Base-by-base conservation (phyloP, 2,797 vertebrate genomes). In the Anas bernieri region DNA sequence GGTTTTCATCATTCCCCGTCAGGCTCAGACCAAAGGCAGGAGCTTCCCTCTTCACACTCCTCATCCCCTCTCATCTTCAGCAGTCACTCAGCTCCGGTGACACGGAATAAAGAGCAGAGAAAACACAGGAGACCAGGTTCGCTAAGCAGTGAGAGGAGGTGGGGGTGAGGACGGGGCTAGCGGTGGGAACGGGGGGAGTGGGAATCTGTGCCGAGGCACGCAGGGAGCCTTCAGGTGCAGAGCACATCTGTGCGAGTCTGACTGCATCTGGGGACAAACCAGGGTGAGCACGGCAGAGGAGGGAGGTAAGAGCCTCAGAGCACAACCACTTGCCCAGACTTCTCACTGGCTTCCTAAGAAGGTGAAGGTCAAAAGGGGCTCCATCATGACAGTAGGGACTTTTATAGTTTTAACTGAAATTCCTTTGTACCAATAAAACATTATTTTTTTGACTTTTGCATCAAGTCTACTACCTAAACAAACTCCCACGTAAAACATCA, bases 1-100 rank as follows among this genome's bases (percentile, higher is more conserved):
- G 97, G 94, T 98, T 97, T 97, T 96, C 97, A 98, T 98, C 97
- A 98, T 95, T 94, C 86, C 90, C 79, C 56, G 59, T 96, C 97
- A 97, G 88, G 90, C 96, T 94, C 92, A 96, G 93, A 97, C 90
- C 91, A 97, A 95, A 97, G 92, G 90, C 96, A 97, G 96, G 94
- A 95, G 92, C 92, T 96, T 97, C 92, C 94, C 92, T 95, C 96
- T 95, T 97, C 92, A 94, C 95, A 90, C 94, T 97, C 94, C 96
- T 97, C 96, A 94, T 96, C 92, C 93, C 94, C 86, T 94, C 94
- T 94, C 96, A 97, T 94, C 95, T 96, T 97, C 93, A 94, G 86
- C 88, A 94, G 90, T 96, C 96, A 94, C 92, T 95, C 95, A 97
- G 88, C 31, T 95, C 61, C n/a, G 15, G 95, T 94, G 97, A 96